phyloP scores from a whole-genome alignment of 2,797 vertebrate species.

The Pseudochirops cupreus region DNA sequence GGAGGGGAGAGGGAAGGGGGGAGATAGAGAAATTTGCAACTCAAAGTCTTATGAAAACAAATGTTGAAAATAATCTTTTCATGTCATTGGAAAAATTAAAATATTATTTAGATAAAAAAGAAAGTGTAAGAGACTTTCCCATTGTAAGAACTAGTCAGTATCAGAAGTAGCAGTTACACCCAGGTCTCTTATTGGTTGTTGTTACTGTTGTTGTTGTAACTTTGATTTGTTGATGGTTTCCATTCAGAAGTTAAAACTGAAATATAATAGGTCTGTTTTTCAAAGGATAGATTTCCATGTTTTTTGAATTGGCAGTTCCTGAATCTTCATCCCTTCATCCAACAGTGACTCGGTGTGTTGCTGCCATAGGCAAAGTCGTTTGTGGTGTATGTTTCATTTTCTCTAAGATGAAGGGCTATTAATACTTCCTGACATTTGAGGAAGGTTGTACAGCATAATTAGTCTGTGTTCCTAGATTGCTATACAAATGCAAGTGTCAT shows the following conservation, averaged over 20 bases:
- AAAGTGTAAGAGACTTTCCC: too few species aligned
- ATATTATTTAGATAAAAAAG: too few species aligned
- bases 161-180: background rate
- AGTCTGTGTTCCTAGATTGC: constrained; percentile 31
- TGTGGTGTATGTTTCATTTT: background rate
- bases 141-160: too few species aligned
- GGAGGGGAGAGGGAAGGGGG: too few species aligned
- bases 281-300: background rate
- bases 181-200: too few species aligned
- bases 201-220: background rate
- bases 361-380: background rate
- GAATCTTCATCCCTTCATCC: background rate
- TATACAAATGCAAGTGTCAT: background rate
- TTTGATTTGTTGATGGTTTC: background rate
- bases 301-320: background rate
- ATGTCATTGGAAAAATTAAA: too few species aligned
- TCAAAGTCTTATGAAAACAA: background rate
- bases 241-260: background rate
- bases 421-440: background rate
- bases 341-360: background rate
- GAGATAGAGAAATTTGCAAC: background rate
- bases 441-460: constrained; percentile 11
- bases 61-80: background rate
- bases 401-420: background rate
- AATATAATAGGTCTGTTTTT: background rate